Percentiles rank a stretch among this genome's conserved stretches.
Evolutionary conservation across 2,113 vertebrate genomes (phyloP).

Genomic region (Oxyruncus cristatus): DNA sequence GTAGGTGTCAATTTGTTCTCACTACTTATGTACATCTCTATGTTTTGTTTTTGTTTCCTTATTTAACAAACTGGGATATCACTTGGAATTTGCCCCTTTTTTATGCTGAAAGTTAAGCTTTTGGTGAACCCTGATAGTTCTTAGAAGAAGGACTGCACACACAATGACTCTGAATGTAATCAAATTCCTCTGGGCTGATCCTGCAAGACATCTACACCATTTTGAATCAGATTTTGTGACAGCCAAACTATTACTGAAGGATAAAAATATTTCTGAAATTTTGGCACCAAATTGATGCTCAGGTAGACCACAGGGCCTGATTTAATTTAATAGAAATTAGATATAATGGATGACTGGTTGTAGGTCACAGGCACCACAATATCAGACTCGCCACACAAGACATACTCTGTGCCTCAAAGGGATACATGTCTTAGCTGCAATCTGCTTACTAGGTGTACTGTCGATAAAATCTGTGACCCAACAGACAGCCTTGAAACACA

Average conservation of each 20-base stretch:
- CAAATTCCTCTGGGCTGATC: neutral
- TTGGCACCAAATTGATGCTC: neutral
- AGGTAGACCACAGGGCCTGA: neutral
- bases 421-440: neutral
- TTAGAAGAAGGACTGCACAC: neutral
- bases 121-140: neutral
- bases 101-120: conserved; percentile 1
- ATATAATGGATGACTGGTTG: neutral
- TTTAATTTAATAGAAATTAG: neutral
- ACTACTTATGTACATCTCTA: neutral
- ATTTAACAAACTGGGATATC: neutral
- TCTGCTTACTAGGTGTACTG: neutral
- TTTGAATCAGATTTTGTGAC: neutral
- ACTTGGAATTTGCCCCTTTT: conserved; percentile 27
- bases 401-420: neutral
- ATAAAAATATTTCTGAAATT: neutral
- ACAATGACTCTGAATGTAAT: neutral
- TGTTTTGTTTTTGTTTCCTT: conserved; percentile 29
- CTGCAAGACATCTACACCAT: neutral
- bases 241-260: neutral
- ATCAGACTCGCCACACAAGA: neutral
- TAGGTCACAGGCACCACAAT: neutral
- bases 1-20: neutral
- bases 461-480: neutral
- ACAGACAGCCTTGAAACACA: neutral